Conservation (phyloP, 2,888 invertebrate species). For the Trachelus tabidus region DNA sequence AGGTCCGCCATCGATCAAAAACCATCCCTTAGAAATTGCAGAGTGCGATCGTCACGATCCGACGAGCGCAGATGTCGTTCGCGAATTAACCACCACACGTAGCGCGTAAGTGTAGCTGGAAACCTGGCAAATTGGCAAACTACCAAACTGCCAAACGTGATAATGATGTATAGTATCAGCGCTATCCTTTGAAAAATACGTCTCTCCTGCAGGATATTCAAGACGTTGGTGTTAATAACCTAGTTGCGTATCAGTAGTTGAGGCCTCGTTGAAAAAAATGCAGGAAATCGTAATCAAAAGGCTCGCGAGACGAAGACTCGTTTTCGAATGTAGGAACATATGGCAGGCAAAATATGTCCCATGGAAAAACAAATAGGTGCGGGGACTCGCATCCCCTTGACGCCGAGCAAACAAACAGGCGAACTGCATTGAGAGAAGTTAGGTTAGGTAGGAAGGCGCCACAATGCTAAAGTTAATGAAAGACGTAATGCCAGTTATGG, state of each 20-base stretch:
- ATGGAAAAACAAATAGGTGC: constrained; percentile 44
- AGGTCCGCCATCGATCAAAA: constrained; percentile 20
- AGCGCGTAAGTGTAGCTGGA: too few relatives aligned
- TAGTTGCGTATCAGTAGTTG: too few relatives aligned
- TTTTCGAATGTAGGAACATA: constrained; percentile 36
- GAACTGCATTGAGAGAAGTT: not conserved
- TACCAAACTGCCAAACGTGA: constrained; percentile 15
- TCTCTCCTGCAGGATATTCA: too few relatives aligned
- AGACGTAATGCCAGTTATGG: constrained; percentile 54
- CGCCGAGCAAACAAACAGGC: too few relatives aligned
- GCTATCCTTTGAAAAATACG: too few relatives aligned
- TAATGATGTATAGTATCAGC: constrained; percentile 21
- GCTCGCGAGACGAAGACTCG: not conserved
- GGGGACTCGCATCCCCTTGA: not conserved
- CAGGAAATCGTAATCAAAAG: too few relatives aligned
- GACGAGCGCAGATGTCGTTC: constrained; percentile 35
- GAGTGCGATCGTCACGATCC: too few relatives aligned
- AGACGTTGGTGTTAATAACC: too few relatives aligned
- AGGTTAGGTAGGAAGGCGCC: not conserved
- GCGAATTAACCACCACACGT: constrained; percentile 30
- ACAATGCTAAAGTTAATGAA: constrained; percentile 56
- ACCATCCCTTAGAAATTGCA: not conserved
- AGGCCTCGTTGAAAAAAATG: too few relatives aligned
- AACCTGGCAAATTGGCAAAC: not conserved
- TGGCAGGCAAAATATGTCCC: constrained; percentile 44